Evolutionary conservation across 2,888 invertebrate genomes (phyloP).

Genomic region (Troides oblongomaculatus): DNA sequence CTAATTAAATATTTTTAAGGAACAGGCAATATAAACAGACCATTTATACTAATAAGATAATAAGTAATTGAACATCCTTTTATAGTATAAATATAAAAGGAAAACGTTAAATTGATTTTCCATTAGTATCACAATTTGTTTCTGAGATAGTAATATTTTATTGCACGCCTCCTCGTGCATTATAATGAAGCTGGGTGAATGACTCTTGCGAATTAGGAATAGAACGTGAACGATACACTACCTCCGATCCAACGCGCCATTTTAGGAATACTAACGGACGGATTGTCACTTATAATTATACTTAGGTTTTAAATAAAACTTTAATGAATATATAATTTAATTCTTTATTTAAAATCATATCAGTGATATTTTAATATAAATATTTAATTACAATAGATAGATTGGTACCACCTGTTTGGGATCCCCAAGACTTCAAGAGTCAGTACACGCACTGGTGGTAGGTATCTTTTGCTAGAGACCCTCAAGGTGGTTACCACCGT

Average conservation of each 20-base stretch:
- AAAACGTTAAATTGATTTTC: background rate
- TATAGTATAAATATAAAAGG: background rate
- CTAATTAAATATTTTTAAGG: too few species aligned
- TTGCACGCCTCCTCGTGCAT: slow-evolving; percentile 42
- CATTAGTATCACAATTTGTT: slow-evolving; percentile 24
- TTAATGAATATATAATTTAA: slow-evolving; percentile 1
- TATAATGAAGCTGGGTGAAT: slow-evolving; percentile 54
- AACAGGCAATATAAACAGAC: too few species aligned
- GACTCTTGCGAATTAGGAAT: slow-evolving; percentile 54
- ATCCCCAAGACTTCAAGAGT: too few species aligned
- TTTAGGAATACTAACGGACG: slow-evolving; percentile 36
- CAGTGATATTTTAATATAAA: too few species aligned
- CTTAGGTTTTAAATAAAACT: background rate
- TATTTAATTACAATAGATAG: too few species aligned
- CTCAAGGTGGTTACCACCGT: too few species aligned
- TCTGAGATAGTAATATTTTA: slow-evolving; percentile 26
- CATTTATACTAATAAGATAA: background rate
- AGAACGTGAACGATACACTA: slow-evolving; percentile 46
- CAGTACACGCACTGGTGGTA: too few species aligned
- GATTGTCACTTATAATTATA: slow-evolving; percentile 16
- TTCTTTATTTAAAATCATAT: background rate
- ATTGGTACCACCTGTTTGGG: too few species aligned
- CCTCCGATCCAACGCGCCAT: slow-evolving; percentile 33
- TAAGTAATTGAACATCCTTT: background rate
- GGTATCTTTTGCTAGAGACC: too few species aligned